Conservation (phyloP, 2,113 vertebrate genomes). For the Rafetus swinhoei region DNA sequence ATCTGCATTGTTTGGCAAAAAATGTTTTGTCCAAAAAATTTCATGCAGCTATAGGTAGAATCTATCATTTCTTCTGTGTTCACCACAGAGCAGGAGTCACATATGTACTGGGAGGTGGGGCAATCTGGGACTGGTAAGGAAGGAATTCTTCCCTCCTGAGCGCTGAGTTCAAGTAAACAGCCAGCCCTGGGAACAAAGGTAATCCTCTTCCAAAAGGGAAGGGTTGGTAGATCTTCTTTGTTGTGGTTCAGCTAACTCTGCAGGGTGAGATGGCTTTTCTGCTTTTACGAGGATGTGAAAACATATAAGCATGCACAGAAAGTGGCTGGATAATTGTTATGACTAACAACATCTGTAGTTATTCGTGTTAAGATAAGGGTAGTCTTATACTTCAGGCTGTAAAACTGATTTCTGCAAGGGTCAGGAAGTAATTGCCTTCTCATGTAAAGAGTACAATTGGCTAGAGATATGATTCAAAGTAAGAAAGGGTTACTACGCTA, state of each 20-base stretch:
- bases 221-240: neutral
- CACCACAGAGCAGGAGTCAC: rapidly evolving
- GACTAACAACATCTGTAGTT: conserved; percentile 24
- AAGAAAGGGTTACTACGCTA: neutral
- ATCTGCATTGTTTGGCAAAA: neutral
- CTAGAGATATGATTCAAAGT: neutral
- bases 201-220: rapidly evolving
- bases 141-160: neutral
- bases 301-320: neutral
- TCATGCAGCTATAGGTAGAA: neutral
- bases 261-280: conserved; percentile 47
- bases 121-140: rapidly evolving
- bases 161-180: rapidly evolving
- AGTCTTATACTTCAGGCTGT: neutral
- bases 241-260: neutral
- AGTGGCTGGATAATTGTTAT: neutral
- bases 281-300: conserved; percentile 39
- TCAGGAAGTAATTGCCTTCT: neutral
- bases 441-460: neutral
- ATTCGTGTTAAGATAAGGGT: neutral
- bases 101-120: rapidly evolving
- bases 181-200: neutral
- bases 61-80: rapidly evolving
- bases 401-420: neutral
- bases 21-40: neutral